Evolutionary conservation across 2,113 vertebrate species (phyloP).

Genomic region (Cervus canadensis): DNA sequence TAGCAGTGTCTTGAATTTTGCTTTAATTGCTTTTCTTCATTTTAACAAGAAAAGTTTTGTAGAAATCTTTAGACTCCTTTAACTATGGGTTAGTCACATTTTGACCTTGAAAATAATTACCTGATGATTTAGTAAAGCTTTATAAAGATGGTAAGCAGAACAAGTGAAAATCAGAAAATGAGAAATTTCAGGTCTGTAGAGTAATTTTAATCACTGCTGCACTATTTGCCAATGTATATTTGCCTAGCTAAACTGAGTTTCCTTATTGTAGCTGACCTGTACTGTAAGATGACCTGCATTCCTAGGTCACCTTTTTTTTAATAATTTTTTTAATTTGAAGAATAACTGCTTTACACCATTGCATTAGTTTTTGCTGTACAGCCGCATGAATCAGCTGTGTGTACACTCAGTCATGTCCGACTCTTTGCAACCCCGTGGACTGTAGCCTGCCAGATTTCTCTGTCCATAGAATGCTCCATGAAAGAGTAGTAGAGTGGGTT

Average conservation of each 20-base stretch:
- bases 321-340: background rate
- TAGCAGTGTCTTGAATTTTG: background rate
- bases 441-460: background rate
- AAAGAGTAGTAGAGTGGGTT: background rate
- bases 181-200: background rate
- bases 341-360: background rate
- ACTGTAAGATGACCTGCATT: background rate
- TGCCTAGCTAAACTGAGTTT: background rate
- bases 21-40: background rate
- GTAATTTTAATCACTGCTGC: background rate
- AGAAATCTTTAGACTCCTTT: background rate
- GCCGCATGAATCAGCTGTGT: background rate
- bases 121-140: background rate
- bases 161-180: background rate
- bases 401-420: background rate
- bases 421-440: background rate
- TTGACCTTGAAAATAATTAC: constrained; percentile 31
- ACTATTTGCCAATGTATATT: background rate
- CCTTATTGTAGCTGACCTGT: background rate
- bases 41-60: background rate
- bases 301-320: background rate
- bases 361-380: background rate
- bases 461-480: background rate
- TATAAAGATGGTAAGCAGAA: background rate
- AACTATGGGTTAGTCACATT: background rate